These are phyloP conservation scores for Stegastes partitus DNA, from an alignment of 2,113 vertebrate genomes.

Conservation along the genomic window DNA sequence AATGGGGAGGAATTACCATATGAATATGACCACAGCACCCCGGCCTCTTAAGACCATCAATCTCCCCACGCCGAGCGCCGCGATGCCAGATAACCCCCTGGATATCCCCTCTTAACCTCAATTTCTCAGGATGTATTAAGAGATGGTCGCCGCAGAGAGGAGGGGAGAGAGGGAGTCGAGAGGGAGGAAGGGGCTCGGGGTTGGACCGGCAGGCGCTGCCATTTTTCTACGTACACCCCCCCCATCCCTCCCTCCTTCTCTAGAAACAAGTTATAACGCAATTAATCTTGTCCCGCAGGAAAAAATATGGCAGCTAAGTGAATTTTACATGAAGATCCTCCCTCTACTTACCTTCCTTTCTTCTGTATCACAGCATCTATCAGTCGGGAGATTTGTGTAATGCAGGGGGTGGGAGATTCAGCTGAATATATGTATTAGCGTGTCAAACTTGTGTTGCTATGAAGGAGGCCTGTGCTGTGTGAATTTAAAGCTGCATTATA, in stretches of 20 bases:
- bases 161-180: constrained; percentile 66
- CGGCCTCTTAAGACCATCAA: constrained; percentile 87
- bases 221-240: constrained; percentile 71
- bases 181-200: constrained; percentile 64
- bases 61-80: constrained; percentile 81
- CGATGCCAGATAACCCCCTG: constrained; percentile 87
- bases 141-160: constrained; percentile 74
- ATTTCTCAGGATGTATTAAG: constrained; percentile 90
- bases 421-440: constrained; percentile 22
- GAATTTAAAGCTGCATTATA: background rate
- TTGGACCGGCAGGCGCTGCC: constrained; percentile 49
- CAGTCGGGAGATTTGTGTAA: constrained; percentile 31
- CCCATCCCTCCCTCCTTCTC: constrained; percentile 65
- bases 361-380: constrained; percentile 66
- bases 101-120: constrained; percentile 91
- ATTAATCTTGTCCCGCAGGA: constrained; percentile 85
- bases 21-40: constrained; percentile 85
- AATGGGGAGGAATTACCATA: constrained; percentile 87
- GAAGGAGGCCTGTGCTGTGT: background rate
- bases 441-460: constrained; percentile 21
- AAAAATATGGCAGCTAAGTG: constrained; percentile 88
- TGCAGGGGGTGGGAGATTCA: constrained; percentile 51
- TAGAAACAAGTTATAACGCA: constrained; percentile 85
- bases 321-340: constrained; percentile 88
- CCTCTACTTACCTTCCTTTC: constrained; percentile 76